Percentiles rank a stretch among this genome's conserved stretches.
These are phyloP conservation scores for Drosophila mulleri DNA, from an alignment of 2,888 invertebrate genomes.

Conservation along the genomic window DNA sequence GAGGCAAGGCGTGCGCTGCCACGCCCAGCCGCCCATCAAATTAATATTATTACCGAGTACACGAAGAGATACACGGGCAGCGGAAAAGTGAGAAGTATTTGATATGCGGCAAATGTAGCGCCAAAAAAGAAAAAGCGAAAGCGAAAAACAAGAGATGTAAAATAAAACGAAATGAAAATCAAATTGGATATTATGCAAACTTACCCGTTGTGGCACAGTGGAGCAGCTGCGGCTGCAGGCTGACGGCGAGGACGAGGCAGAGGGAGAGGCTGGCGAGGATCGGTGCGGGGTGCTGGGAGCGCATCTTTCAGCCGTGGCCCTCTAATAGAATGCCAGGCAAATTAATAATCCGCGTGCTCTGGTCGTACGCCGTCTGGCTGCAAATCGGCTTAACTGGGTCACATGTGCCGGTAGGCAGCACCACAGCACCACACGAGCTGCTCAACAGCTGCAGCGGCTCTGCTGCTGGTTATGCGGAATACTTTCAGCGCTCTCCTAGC, in stretches of 20 bases:
- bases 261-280: constrained; percentile 41
- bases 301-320: constrained; percentile 55
- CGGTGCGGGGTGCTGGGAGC: constrained; percentile 38
- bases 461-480: constrained; percentile 45
- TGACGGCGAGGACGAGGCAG: constrained; percentile 19
- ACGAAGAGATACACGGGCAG: constrained; percentile 4
- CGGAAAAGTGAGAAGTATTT: constrained; percentile 36
- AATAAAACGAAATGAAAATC: constrained; percentile 18
- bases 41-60: constrained; percentile 41
- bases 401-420: constrained; percentile 58
- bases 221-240: constrained; percentile 26
- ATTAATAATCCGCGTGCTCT: constrained; percentile 64
- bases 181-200: constrained; percentile 53
- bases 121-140: neutral
- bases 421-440: constrained; percentile 17
- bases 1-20: neutral
- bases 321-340: constrained; percentile 66
- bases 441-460: constrained; percentile 40
- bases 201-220: constrained; percentile 64
- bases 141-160: neutral
- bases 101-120: constrained; percentile 62
- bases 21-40: constrained; percentile 45
- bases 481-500: constrained; percentile 1
- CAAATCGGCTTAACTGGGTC: constrained; percentile 71
- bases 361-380: constrained; percentile 28